These are phyloP conservation scores for Leptopilina syphax DNA, from an alignment of 2,888 invertebrate species.

Conservation along the genomic window DNA sequence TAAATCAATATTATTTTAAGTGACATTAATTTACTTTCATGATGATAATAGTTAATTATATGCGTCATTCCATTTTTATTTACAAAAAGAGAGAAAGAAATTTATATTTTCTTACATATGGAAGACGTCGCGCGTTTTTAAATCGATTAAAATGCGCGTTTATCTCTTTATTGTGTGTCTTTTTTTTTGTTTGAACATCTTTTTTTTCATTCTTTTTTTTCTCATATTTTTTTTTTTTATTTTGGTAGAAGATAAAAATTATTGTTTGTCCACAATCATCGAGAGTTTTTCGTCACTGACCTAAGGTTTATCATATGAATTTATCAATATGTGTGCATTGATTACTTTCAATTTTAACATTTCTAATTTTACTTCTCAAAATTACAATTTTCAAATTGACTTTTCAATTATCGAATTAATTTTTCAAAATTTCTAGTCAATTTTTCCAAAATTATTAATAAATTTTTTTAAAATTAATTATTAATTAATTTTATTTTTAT, in stretches of 20 bases:
- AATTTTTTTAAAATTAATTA: too few species aligned
- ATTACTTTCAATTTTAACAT: conserved; percentile 33
- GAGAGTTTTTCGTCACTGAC: conserved; percentile 49
- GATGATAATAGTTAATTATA: background rate
- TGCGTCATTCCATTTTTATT: conserved; percentile 25
- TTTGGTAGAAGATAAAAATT: conserved; percentile 19
- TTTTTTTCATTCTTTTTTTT: background rate
- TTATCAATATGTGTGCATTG: conserved; percentile 19
- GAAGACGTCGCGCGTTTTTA: background rate
- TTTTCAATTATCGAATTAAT: background rate
- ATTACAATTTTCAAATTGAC: background rate
- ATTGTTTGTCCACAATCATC: conserved; percentile 36
- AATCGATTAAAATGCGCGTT: background rate
- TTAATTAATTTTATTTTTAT: too few species aligned
- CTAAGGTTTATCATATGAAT: conserved; percentile 42
- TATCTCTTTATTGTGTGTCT: background rate
- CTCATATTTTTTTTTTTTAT: background rate
- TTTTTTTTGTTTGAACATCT: too few species aligned
- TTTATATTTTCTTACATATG: too few species aligned
- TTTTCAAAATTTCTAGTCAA: background rate
- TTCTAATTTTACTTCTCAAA: conserved; percentile 14
- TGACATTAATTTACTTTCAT: background rate
- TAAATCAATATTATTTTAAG: background rate
- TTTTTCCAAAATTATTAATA: background rate
- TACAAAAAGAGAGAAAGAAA: background rate